phyloP scores from a whole-genome alignment of 2,797 vertebrate genomes.

The Megalops cyprinoides region DNA sequence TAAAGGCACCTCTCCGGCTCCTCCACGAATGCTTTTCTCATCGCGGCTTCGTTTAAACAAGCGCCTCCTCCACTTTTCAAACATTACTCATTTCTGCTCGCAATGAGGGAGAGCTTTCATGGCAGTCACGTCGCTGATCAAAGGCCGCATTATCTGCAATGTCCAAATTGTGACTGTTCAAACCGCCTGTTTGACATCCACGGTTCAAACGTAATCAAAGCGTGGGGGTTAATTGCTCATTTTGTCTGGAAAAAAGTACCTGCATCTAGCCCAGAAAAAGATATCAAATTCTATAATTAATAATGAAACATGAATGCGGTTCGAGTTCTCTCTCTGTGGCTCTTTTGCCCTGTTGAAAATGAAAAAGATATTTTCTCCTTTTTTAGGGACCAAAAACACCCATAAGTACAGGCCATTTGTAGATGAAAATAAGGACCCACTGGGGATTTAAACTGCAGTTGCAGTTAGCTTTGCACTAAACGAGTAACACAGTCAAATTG shows the following conservation, averaged over 20 bases:
- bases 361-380: too few species aligned
- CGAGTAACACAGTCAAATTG: too few species aligned
- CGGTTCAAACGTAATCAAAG: conserved; percentile 1
- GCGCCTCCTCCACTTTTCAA: neutral
- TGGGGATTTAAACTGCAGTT: too few species aligned
- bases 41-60: neutral
- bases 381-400: too few species aligned
- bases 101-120: neutral
- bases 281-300: neutral
- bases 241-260: neutral
- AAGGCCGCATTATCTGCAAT: neutral
- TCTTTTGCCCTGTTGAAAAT: neutral
- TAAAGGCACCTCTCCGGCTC: neutral
- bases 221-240: neutral
- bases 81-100: neutral
- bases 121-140: neutral
- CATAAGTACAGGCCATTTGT: too few species aligned
- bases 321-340: neutral
- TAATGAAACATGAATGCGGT: neutral
- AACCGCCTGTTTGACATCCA: neutral
- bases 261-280: neutral
- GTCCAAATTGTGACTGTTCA: conserved; percentile 1
- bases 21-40: neutral
- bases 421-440: too few species aligned
- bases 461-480: too few species aligned